Base-by-base conservation (phyloP, 2,888 invertebrate genomes). In the Drosophila picticornis region DNA sequence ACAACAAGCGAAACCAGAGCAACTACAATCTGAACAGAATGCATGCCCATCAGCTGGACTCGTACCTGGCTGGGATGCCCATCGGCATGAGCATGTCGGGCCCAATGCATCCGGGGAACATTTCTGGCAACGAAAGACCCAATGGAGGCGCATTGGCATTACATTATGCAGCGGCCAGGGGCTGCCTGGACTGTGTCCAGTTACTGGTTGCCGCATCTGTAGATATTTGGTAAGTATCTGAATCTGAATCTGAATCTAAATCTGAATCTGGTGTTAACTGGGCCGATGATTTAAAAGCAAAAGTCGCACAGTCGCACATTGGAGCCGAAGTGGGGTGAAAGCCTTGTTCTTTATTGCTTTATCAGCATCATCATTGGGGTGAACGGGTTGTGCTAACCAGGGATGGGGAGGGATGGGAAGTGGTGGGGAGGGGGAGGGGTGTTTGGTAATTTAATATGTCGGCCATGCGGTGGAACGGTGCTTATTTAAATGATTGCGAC, bases 141-240 rank as follows among this genome's bases (percentile, higher is more conserved):
- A 92, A 93, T 76, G 93, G 93, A 92, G 96, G 96, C 81, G 97
- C 97, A 72, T 94, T 97, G 83, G 97, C 97, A 78, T 94, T 98
- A 72, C 97, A 98, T 93, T 97, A 97, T 93, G 97, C 97, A 19
- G 96, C 97, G 36, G 97, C 97, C 68, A 94, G 97, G 81, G 97
- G 97, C 77, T 97, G 97, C 92, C 94, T 97, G 83, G 97, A 97
- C 93, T 97, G 97, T 93, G 97, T 97, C 85, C 95, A 96, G 83
- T 94, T 97, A 27, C 94, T 97, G 52, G 96, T 97, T 43, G 96
- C 96, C 93, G 96, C 97, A 59, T 95, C 96, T 77, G 95, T 96
- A 61, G 96, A 97, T 90, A 95, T 96, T 90, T 96, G 96, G 97
- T 97, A 93, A 94, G 90, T 79, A 36, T 34, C 34, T 34, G 34